Base-by-base conservation (phyloP, 1,140 invertebrate species). In the Pararge aegeria region DNA sequence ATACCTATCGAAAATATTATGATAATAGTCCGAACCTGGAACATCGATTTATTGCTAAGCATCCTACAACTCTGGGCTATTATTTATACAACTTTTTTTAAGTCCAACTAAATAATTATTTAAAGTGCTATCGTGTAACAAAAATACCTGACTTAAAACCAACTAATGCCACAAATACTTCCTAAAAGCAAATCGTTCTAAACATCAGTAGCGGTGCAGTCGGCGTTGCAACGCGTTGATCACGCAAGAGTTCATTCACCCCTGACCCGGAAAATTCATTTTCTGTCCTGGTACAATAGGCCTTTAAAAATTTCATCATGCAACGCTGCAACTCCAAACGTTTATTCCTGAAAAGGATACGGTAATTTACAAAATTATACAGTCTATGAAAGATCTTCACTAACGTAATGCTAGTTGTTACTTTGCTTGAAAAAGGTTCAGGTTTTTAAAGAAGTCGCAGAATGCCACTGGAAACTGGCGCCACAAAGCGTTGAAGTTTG, bases 201-300 rank as follows among this genome's bases (percentile, higher is more conserved):
- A 56, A 66, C 67, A 66, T 66, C 60, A 51, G 37, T 24, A 63
- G 12, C 12, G 21, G n/a, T 27, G 68, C 63, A 69, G 51, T 62
- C 61, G 56, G 44, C 55, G 52, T 44, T 64, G 61, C 51, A 68
- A 66, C 60, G 54, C 54, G 54, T 30, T 54, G 61, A 78, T 77
- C 80, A 80, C 73, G 80, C 80, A 55, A 77, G 42, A 64, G 80
- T 72, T 82, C 75, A 21, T 75, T 82, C 52, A 80, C 77, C 77
- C 48, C 65, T 80, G 77, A 82, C 80, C 80, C 66, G 77, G 64
- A 57, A 68, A 48, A 68, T 44, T 55, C 68, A 37, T 52, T 24
- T 16, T 13, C 34, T 44, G 48, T 40, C 51, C 49, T 18, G 21
- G 46, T 4, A 49, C 46, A 49, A 49, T 49, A 20, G 24, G 46